phyloP scores from a whole-genome alignment of 1,140 invertebrate genomes.

The Aricia agestis region DNA sequence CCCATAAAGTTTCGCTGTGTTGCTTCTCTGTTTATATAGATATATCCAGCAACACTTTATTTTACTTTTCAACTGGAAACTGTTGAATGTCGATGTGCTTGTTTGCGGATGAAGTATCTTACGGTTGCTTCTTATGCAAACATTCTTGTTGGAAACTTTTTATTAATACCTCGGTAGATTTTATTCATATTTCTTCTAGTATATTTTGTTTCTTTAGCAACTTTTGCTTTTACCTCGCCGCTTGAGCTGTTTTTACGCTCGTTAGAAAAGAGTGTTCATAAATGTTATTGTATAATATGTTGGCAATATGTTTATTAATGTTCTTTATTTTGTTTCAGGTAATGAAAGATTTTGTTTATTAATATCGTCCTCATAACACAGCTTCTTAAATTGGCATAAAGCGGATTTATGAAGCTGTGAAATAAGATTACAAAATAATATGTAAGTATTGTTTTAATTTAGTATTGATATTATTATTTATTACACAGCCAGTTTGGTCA shows the following conservation, averaged over 20 bases:
- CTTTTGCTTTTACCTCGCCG: background rate
- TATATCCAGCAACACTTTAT: background rate
- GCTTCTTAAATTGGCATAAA: too few species aligned
- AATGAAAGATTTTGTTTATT: background rate
- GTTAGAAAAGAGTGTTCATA: background rate
- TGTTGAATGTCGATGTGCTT: constrained; percentile 9
- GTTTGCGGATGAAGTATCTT: constrained; percentile 20
- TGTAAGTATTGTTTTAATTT: too few species aligned
- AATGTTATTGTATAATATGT: background rate
- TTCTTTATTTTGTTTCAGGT: background rate
- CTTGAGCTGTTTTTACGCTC: background rate
- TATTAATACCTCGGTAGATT: constrained; percentile 19
- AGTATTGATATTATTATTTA: too few species aligned
- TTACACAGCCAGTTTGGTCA: too few species aligned
- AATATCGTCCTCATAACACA: background rate
- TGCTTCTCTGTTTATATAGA: too few species aligned
- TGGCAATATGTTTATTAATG: background rate
- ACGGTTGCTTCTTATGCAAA: constrained; percentile 20
- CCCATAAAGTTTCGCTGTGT: too few species aligned
- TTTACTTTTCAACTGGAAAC: constrained; percentile 18
- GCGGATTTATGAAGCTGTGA: too few species aligned
- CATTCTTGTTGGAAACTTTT: constrained; percentile 22
- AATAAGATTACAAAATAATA: too few species aligned
- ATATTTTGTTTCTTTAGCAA: constrained; percentile 13
- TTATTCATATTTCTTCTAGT: constrained; percentile 14